Evolutionary conservation across 2,797 vertebrate species (phyloP).

Genomic region (Petrocephalus sullivani): DNA sequence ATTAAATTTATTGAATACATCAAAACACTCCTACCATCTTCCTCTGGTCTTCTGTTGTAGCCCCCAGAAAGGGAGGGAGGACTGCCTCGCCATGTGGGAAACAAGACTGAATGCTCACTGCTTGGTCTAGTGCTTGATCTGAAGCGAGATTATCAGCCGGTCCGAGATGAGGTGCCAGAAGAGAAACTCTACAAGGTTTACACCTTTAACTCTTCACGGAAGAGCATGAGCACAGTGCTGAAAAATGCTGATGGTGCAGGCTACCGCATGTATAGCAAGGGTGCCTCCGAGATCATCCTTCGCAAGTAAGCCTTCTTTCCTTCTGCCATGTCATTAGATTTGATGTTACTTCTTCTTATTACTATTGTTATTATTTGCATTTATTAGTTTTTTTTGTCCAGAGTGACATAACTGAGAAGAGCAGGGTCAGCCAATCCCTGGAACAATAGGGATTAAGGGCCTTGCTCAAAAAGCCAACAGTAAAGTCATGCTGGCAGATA

Average conservation of each 20-base stretch:
- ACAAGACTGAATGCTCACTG: conserved; percentile 92
- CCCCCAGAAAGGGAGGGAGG: conserved; percentile 92
- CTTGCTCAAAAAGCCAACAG: not conserved
- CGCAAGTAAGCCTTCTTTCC: conserved; percentile 74
- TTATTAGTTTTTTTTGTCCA: not conserved
- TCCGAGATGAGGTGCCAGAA: conserved; percentile 85
- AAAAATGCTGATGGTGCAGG: conserved; percentile 61
- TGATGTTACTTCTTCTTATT: not conserved
- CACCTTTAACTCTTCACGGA: conserved; percentile 94
- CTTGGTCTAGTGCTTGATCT: conserved; percentile 83
- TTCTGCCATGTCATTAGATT: not conserved
- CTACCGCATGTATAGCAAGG: conserved; percentile 98
- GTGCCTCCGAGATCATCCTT: conserved; percentile 90
- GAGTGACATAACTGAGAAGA: not conserved
- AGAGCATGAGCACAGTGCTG: conserved; percentile 96
- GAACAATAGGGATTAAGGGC: not conserved
- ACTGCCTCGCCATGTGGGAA: conserved; percentile 88
- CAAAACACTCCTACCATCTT: not conserved
- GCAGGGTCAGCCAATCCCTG: not conserved
- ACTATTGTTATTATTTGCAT: not conserved
- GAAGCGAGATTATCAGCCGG: conserved; percentile 88
- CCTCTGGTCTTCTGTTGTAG: conserved; percentile 49
- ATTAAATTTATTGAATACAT: not conserved
- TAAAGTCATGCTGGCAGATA: not conserved
- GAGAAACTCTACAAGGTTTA: conserved; percentile 95